Percentiles rank a stretch among this genome's conserved stretches.
phyloP scores from a whole-genome alignment of 2,113 vertebrate genomes.

The Rhabdomys dilectus region DNA sequence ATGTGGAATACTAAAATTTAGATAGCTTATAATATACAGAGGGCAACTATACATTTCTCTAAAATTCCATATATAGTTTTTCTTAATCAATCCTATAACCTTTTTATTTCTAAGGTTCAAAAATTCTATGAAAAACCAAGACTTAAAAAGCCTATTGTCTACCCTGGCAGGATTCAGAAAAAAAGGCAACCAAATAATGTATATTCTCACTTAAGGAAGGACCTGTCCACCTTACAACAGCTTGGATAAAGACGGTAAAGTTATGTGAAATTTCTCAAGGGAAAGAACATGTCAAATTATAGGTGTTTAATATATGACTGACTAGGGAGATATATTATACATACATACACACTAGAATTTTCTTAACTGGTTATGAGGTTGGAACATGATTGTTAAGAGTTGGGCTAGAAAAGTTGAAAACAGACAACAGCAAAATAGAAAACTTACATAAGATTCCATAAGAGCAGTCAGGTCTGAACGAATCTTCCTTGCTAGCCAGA shows the following conservation, averaged over 20 bases:
- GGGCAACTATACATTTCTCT: neutral
- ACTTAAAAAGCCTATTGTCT: neutral
- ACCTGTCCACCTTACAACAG: neutral
- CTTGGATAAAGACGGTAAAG: neutral
- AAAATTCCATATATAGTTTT: neutral
- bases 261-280: neutral
- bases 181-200: neutral
- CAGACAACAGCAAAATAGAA: neutral
- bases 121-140: constrained; percentile 2
- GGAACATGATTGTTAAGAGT: neutral
- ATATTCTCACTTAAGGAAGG: constrained; percentile 6
- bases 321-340: neutral
- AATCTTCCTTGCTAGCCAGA: constrained; percentile 88
- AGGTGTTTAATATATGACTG: neutral
- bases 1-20: neutral
- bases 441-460: constrained; percentile 86
- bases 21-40: neutral
- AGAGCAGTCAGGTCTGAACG: constrained; percentile 84
- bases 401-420: constrained; percentile 27
- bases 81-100: neutral
- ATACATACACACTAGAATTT: neutral
- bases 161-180: constrained; percentile 3
- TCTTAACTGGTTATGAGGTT: neutral
- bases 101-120: constrained; percentile 21
- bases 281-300: neutral